A percentile compares a stretch with the other conserved stretches of the same genome.
Conservation (phyloP, 2,888 invertebrate genomes). For the Coenonympha arcania region DNA sequence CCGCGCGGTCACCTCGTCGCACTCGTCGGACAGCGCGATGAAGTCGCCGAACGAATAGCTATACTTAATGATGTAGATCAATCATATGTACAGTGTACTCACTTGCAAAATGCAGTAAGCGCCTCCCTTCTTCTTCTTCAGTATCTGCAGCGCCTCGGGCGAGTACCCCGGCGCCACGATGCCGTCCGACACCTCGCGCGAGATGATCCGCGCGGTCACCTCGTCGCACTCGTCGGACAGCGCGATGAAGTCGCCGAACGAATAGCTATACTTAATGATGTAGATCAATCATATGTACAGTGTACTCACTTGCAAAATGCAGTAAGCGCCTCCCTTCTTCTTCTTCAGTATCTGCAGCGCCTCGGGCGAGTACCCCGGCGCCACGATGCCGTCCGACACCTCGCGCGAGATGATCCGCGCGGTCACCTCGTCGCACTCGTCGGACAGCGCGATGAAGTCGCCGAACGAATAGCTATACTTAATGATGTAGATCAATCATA, state of each 20-base stretch:
- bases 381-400: conserved; percentile 98
- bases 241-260: conserved; percentile 98
- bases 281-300: no score
- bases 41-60: conserved; percentile 99
- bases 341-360: conserved; percentile 91
- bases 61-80: no score
- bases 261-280: no score
- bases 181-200: conserved; percentile 97
- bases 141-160: conserved; percentile 84
- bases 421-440: conserved; percentile 90
- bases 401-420: conserved; percentile 93
- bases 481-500: no score
- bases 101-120: conserved; percentile 90
- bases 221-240: conserved; percentile 93
- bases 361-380: conserved; percentile 89
- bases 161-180: conserved; percentile 95
- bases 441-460: conserved; percentile 96
- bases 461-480: no score
- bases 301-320: conserved; percentile 81
- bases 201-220: conserved; percentile 92
- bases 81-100: conserved; percentile 4
- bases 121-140: conserved; percentile 96
- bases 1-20: conserved; percentile 91
- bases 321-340: conserved; percentile 95
- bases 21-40: conserved; percentile 91